phyloP scores from a whole-genome alignment of 2,113 vertebrate genomes.

The Actenoides lindsayi region DNA sequence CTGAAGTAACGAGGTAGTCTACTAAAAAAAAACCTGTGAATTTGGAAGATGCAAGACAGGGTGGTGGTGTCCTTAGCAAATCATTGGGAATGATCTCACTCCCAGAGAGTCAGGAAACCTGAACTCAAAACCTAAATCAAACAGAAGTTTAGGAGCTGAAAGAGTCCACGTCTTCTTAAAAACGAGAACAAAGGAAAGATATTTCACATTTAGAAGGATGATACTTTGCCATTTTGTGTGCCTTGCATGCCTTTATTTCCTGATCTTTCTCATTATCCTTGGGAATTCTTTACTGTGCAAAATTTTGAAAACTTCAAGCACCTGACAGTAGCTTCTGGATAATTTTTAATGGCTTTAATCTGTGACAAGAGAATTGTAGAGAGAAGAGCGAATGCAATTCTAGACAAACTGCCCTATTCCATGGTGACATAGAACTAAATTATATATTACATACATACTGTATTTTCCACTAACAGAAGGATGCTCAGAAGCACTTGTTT shows the following conservation, averaged over 20 bases:
- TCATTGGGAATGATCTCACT: not conserved
- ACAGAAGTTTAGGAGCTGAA: not conserved
- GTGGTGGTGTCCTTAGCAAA: not conserved
- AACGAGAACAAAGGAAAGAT: not conserved
- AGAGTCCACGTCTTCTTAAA: not conserved
- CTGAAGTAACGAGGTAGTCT: not conserved
- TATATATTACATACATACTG: not conserved
- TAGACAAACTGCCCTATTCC: not conserved
- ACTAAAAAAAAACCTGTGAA: not conserved
- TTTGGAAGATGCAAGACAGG: not conserved
- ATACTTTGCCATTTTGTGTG: not conserved
- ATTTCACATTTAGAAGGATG: not conserved
- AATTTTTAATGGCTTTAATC: not conserved
- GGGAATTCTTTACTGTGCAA: not conserved
- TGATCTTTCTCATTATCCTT: not conserved
- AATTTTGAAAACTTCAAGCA: not conserved
- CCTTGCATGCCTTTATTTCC: rapidly evolving
- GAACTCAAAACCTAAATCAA: not conserved
- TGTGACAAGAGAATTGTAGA: not conserved
- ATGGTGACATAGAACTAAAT: not conserved
- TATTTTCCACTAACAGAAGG: not conserved
- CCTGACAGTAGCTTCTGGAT: not conserved
- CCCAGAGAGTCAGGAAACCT: not conserved
- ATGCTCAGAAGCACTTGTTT: not conserved
- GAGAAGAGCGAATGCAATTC: not conserved